phyloP scores from a whole-genome alignment of 2,888 invertebrate species.

The Anorthoa munda region DNA sequence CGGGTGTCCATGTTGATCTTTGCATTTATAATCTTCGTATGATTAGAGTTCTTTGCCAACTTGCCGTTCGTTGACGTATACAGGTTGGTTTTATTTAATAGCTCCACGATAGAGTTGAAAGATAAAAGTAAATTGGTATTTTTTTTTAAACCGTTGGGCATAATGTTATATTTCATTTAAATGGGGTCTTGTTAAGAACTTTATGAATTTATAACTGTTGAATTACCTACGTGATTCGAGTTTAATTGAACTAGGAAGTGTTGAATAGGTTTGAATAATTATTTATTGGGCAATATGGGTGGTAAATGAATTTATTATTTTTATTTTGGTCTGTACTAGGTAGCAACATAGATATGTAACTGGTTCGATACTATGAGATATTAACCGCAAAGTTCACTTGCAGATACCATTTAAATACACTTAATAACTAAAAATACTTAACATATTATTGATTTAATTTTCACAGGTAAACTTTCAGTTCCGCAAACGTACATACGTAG shows the following conservation, averaged over 20 bases:
- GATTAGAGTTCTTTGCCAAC: background rate
- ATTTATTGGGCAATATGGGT: constrained; percentile 11
- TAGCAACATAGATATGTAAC: background rate
- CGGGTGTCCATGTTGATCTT: background rate
- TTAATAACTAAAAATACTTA: background rate
- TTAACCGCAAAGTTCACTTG: constrained; percentile 11
- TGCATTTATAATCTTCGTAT: background rate
- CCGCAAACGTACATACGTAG: constrained; percentile 45
- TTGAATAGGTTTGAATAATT: constrained; percentile 41
- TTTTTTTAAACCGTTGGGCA: background rate
- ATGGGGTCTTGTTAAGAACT: constrained; percentile 17
- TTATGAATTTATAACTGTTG: constrained; percentile 17
- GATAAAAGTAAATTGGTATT: constrained; percentile 6
- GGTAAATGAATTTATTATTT: constrained; percentile 1
- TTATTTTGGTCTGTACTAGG: background rate
- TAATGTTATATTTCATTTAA: constrained; percentile 28
- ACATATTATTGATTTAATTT: background rate
- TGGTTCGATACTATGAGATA: background rate
- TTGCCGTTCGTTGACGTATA: background rate
- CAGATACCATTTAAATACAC: background rate
- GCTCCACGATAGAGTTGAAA: background rate
- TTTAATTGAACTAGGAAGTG: constrained; percentile 34
- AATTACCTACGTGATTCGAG: constrained; percentile 25
- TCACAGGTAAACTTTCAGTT: constrained; percentile 24
- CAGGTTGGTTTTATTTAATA: constrained; percentile 21